phyloP scores from a whole-genome alignment of 2,797 vertebrate species.

The Tokudaia tokunoshimensis region DNA sequence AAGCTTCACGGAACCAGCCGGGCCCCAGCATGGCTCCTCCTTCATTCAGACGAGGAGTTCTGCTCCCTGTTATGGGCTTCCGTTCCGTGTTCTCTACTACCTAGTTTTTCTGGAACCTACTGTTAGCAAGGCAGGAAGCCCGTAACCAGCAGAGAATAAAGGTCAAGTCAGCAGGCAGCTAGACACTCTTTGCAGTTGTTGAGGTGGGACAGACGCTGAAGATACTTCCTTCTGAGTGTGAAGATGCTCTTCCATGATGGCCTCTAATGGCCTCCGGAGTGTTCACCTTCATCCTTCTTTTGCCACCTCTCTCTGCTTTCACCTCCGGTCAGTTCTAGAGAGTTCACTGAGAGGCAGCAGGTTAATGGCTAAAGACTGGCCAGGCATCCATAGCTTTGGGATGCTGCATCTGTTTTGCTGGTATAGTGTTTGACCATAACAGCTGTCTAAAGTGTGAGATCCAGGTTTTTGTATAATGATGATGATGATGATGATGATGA shows the following conservation, averaged over 20 bases:
- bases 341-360: background rate
- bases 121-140: background rate
- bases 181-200: background rate
- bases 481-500: no score
- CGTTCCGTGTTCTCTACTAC: fast-evolving
- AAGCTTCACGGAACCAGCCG: background rate
- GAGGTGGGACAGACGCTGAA: fast-evolving
- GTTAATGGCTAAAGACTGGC: background rate
- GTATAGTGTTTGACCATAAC: background rate
- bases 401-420: background rate
- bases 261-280: background rate
- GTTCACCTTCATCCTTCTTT: background rate
- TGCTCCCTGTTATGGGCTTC: background rate
- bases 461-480: background rate
- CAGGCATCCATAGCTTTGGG: background rate
- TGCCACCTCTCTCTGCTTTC: background rate
- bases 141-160: background rate
- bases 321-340: background rate
- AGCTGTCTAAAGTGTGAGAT: background rate
- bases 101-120: background rate
- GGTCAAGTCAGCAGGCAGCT: background rate
- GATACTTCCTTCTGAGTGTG: background rate
- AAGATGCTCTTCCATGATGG: background rate
- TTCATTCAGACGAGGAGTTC: background rate
- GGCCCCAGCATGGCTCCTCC: no score